These are phyloP conservation scores for Hemicentrotus pulcherrimus DNA, from an alignment of 35 echinoderm and acorn worm species.

Conservation along the genomic window DNA sequence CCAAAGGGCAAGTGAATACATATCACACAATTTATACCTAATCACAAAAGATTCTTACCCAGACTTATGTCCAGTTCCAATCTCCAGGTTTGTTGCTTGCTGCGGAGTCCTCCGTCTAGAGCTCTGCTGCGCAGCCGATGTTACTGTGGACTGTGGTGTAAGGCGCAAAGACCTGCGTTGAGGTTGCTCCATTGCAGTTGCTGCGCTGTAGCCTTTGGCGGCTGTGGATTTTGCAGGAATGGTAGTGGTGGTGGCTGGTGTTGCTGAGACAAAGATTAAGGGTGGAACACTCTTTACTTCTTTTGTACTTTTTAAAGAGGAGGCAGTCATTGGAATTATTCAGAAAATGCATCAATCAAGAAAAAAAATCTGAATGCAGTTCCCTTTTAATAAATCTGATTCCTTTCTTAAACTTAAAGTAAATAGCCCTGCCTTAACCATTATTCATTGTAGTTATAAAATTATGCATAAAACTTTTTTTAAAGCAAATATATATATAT, in stretches of 20 bases:
- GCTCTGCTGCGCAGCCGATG: neutral
- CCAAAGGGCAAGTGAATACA: no score
- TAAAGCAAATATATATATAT: no score
- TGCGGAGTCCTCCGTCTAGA: neutral
- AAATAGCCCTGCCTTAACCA: no score
- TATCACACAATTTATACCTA: no score
- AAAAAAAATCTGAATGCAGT: no score
- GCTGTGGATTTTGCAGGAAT: neutral
- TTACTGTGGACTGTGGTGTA: conserved; percentile 68
- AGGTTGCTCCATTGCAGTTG: neutral
- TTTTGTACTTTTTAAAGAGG: neutral
- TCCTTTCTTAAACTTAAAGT: no score
- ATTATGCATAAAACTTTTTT: no score
- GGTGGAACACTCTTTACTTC: neutral
- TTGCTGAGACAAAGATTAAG: neutral
- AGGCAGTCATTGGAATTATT: neutral
- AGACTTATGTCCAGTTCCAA: neutral
- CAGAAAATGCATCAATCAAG: neutral
- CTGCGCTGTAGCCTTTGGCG: neutral
- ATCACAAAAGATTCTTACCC: neutral
- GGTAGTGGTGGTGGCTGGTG: neutral
- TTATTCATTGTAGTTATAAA: no score
- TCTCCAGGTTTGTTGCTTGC: neutral
- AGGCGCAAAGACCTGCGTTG: neutral
- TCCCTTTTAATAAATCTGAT: no score